Evolutionary conservation across 2,888 invertebrate species (phyloP), one percentile per base, ranked within the genome.

Genomic region (Elegia similella): DNA sequence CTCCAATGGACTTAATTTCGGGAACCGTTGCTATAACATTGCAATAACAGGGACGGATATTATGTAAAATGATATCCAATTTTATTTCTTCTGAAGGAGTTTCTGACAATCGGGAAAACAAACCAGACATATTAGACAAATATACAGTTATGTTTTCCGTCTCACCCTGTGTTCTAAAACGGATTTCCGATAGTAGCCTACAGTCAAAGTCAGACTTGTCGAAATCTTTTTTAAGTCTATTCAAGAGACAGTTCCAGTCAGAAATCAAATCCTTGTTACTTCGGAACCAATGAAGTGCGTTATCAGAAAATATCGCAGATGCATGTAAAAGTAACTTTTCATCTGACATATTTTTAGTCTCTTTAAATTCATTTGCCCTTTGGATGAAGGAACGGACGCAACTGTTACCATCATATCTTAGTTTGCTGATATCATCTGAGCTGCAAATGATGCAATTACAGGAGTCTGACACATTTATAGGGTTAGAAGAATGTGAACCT

Each of bases 161-260:
- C 2, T 64, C 65, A 1, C 65, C 66, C 12, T 67, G 67, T 0
- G 67, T 65, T 1, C 68, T 61, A 0, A 32, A 30, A 1, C 66
- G 44, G 7, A 69, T 69, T 50, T 69, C 67, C 0, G 60, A 5
- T 0, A 55, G 0, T 1, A 47, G 30, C 3, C 47, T 30, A 12
- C 30, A 47, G 13, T 47, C 47, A 30, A 30, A 47, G 8, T 47
- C 47, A 13, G 44, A 42, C 42, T 7, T 42, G 15, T 42, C 42
- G 15, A 42, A 42, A 42, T 42, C 42, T 3, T 42, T 6, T 42
- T 13, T 42, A 6, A 42, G 7, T 42, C 13, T 2, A 15, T 6
- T 2, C 15, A 42, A 42, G 42, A 42, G 42, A 7, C 42, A 6
- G 42, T 42, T 7, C 42, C 42, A 42, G 7, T 42, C 42, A 3